These are phyloP conservation scores for Clavelina lepadiformis DNA, from an alignment of 23 tunicate species.

Conservation along the genomic window DNA sequence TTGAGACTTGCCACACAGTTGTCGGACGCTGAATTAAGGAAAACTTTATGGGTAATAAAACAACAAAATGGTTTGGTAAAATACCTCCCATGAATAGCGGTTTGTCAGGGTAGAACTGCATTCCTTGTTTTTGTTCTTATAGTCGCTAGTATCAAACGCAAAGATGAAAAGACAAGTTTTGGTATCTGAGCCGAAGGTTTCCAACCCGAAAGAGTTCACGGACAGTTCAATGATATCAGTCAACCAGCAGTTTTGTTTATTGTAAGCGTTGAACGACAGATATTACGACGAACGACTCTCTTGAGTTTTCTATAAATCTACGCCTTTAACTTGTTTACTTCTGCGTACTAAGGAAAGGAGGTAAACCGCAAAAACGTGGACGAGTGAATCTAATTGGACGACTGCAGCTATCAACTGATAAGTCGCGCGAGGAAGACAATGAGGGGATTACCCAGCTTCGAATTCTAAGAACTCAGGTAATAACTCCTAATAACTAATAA, in stretches of 20 bases:
- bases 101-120: background rate
- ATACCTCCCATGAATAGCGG: background rate
- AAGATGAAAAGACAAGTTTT: conserved; percentile 79
- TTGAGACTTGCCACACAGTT: conserved; percentile 76
- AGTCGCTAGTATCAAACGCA: conserved; percentile 58
- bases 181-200: conserved; percentile 50
- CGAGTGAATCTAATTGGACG: conserved; percentile 77
- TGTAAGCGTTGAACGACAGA: conserved; percentile 32
- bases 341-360: conserved; percentile 48
- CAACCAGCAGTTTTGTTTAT: conserved; percentile 64
- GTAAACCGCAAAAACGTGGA: conserved; percentile 73
- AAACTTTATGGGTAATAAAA: conserved; percentile 62
- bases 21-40: conserved; percentile 71
- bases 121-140: background rate
- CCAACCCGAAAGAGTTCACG: conserved; percentile 62
- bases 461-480: conserved; percentile 74
- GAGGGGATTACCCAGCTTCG: conserved; percentile 86
- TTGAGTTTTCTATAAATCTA: too few species aligned
- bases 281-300: background rate
- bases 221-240: conserved; percentile 45
- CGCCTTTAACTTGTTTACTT: background rate
- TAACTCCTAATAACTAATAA: background rate
- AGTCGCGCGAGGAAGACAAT: conserved; percentile 76
- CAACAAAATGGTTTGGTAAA: background rate
- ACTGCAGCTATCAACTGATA: conserved; percentile 67